Evolutionary conservation across 92 coral and sea anemone genomes (phyloP).

Genomic region (Heteractis magnifica): DNA sequence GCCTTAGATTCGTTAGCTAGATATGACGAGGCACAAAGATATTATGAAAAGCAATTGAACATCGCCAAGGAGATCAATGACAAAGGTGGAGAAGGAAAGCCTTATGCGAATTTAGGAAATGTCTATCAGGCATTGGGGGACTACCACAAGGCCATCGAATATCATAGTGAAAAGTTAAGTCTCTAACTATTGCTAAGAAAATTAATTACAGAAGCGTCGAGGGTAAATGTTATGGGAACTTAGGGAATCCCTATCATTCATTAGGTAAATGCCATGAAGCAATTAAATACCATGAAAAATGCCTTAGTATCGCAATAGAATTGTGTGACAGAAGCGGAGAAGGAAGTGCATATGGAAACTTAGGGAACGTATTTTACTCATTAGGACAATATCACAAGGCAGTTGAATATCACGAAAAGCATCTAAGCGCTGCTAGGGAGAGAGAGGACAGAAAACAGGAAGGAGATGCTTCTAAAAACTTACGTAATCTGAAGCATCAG

Average conservation of each 20-base stretch:
- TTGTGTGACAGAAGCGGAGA: conserved; percentile 13
- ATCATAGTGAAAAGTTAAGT: background rate
- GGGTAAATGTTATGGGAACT: background rate
- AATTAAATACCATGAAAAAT: conserved; percentile 10
- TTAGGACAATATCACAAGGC: conserved; percentile 14
- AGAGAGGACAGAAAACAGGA: conserved; percentile 3
- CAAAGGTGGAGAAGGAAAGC: background rate
- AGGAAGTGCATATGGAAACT: conserved; percentile 22
- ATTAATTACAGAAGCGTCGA: background rate
- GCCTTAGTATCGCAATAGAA: conserved; percentile 2
- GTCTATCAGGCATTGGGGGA: background rate
- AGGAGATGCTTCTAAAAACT: background rate
- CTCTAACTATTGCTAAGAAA: background rate
- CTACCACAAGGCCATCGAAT: background rate
- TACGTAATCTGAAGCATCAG: conserved; percentile 6
- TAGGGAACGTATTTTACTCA: conserved; percentile 5
- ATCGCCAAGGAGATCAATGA: background rate
- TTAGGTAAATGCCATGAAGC: conserved; percentile 7
- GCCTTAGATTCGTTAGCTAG: background rate
- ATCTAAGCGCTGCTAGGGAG: conserved; percentile 18
- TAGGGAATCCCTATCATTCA: conserved; percentile 14
- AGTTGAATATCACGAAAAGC: conserved; percentile 7
- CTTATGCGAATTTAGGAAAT: background rate
- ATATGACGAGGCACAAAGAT: background rate
- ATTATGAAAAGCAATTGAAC: conserved; percentile 1